Percentiles rank a stretch among this genome's conserved stretches.
Conservation (phyloP, 2,797 vertebrate genomes). For the Neosalanx taihuensis region DNA sequence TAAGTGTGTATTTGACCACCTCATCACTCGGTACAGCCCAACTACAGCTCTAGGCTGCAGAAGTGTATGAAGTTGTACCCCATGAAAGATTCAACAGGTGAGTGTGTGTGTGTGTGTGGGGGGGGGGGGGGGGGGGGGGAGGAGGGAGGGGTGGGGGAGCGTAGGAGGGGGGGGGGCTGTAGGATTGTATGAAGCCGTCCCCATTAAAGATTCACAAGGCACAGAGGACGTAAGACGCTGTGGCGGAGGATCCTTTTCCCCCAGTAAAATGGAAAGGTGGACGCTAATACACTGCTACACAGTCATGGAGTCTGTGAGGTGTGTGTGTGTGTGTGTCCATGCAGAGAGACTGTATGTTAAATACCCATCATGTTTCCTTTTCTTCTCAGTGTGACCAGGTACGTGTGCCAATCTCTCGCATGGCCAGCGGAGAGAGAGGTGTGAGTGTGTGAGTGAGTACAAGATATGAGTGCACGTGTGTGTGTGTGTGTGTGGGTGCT, state of each 20-base stretch:
- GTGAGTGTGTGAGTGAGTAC: constrained; percentile 19
- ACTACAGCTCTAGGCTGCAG: constrained; percentile 42
- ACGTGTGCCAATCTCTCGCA: constrained; percentile 42
- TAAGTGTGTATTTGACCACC: not conserved
- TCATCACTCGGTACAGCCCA: constrained; percentile 48
- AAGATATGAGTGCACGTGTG: not conserved
- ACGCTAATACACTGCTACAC: not conserved
- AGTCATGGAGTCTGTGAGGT: not conserved
- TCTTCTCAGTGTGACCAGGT: constrained; percentile 48
- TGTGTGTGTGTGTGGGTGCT: not conserved
- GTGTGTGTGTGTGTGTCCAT: constrained; percentile 26
- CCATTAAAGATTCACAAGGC: constrained; percentile 28
- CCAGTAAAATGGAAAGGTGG: not conserved
- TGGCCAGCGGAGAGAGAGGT: constrained; percentile 35
- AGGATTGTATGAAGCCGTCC: constrained; percentile 17
- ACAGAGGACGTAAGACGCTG: not conserved
- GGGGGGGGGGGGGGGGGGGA: not conserved
- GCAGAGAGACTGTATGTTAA: constrained; percentile 38
- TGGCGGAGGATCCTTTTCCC: not conserved
- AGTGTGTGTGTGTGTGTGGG: constrained; percentile 7
- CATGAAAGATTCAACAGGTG: constrained; percentile 72
- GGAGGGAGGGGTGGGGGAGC: not conserved
- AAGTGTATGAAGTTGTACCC: constrained; percentile 57
- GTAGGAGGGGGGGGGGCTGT: not conserved
- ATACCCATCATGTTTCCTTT: constrained; percentile 57